Evolutionary conservation across 1,140 invertebrate species (phyloP), one percentile per base, ranked within the genome.

Genomic region (Drosophila pectinifera): DNA sequence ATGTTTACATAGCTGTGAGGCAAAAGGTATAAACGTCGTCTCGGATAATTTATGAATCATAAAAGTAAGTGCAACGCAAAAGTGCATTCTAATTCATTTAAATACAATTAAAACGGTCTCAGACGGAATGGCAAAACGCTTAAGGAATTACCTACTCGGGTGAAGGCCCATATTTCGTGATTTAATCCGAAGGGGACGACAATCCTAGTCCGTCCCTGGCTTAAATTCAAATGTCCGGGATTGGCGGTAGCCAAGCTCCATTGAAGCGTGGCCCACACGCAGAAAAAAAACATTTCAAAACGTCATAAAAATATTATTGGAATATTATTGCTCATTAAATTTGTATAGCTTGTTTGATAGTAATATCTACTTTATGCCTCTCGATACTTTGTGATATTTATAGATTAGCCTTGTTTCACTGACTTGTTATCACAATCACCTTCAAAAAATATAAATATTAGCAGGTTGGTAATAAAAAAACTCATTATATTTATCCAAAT

Each of bases 1-100:
- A 72, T 49, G 69, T 59, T 73, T 51, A 38, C 67, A 38, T 31
- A 34, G 24, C 49, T 22, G 34, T 28, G 20, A 45, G 39, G 22
- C 31, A 41, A 64, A 10, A 31, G 28, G 56, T 39, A 51, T 73
- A 72, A 73, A 63, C 46, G 53, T 53, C 68, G 45, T 18, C 1
- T 24, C 14, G 8, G n/a, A 62, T 43, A 31, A 62, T 70, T 72
- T 72, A 78, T 72, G 54, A 57, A 48, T 72, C 45, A 53, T 70
- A 62, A 77, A 55, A 20, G 7, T 16, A 5, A 31, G 67, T 34
- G 53, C 26, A 42, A 26, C 20, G 54, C 38, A 46, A 78, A 68
- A 73, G 63, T 51, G 78, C 82, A 85, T 85, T 85, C 82, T 85
- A 85, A 86, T 81, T 86, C 75, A 70, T 69, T 81, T 86, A 78